Conservation (phyloP, 2,113 vertebrate species). For the Tinamus guttatus region DNA sequence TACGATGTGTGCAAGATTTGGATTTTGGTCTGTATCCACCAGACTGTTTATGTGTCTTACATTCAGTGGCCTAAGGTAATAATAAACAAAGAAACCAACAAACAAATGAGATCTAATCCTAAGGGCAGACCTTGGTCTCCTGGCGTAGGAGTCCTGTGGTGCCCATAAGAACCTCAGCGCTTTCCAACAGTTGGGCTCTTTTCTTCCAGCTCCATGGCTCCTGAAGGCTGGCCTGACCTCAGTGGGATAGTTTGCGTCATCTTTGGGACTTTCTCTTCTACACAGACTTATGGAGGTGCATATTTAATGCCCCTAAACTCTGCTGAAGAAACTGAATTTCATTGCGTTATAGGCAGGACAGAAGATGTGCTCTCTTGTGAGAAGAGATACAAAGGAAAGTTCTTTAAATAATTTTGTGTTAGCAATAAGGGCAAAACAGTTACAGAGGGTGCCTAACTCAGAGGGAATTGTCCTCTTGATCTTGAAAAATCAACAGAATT, state of each 20-base stretch:
- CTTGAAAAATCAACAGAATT: not conserved
- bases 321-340: not conserved
- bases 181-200: not conserved
- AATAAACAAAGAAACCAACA: conserved; percentile 24
- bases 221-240: not conserved
- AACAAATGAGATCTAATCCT: not conserved
- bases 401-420: not conserved
- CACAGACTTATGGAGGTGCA: not conserved
- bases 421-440: not conserved
- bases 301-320: not conserved
- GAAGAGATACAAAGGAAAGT: not conserved
- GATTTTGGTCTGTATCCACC: conserved; percentile 41
- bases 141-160: not conserved
- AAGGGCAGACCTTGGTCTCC: not conserved
- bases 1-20: accelerated
- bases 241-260: accelerated
- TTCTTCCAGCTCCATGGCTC: not conserved
- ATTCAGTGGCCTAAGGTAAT: not conserved
- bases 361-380: not conserved
- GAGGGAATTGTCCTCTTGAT: not conserved
- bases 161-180: not conserved
- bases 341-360: not conserved
- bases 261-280: not conserved
- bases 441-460: not conserved
- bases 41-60: not conserved